Evolutionary conservation across 1,140 invertebrate species (phyloP), one percentile per base, ranked within the genome.

Genomic region (Lanistes nyassanus): DNA sequence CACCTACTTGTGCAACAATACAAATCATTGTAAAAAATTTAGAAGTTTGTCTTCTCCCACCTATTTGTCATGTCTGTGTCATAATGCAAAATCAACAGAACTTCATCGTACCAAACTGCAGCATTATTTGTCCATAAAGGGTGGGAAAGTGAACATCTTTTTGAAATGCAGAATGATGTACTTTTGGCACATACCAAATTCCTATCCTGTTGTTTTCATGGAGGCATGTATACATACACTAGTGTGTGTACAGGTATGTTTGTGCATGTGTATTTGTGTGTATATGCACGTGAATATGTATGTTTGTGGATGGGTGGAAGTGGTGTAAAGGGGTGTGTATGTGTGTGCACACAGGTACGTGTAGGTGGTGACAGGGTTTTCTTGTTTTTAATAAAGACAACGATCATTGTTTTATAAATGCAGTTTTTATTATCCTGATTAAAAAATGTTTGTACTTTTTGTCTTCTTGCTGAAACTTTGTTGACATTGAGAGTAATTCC

Each of bases 271-370:
- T 66, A 3, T 64, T 29, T 64, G 16, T 64, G 0, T 13, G 29
- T 64, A 36, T 13, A 36, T 64, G 60, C 37, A 36, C 37, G 60
- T 64, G 16, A 36, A 36, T 64, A 36, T 64, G 60, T 64, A 36
- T 64, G 60, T 64, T 29, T 64, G 60, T 64, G 60, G 31, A 36
- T 64, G 11, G 31, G 60, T 64, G 58, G 31, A 31, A 60, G 58
- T 26, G 58, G 58, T 62, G 58, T 3, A 31, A 29, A 31, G 26
- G 58, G 11, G 58, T 62, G 58, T 4, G 58, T 3, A 31, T 4
- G 58, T 62, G 58, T 62, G 58, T 4, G 58, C 34, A 3, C 2
- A n/a, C n/a, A 31, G 11, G 58, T 62, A 31, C n/a, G 58, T n/a
- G n/a, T 29, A 3, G 42, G 19, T 47, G 42, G 19, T 16, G 19